Percentiles rank a stretch among this genome's conserved stretches.
Conservation (phyloP, 2,797 vertebrate species). For the Neostethus bicornis region DNA sequence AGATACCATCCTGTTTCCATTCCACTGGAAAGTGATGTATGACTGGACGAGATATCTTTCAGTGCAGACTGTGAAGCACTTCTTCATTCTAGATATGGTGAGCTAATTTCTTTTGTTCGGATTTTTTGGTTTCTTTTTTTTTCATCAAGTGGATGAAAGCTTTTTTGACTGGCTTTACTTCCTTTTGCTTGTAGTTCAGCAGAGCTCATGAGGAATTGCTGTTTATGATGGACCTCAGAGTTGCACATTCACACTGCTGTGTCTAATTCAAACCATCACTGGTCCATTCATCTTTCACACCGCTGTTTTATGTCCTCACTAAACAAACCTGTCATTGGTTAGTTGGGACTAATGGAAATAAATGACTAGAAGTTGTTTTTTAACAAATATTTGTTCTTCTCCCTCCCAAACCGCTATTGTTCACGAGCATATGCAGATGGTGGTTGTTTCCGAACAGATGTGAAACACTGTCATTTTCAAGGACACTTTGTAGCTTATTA, state of each 20-base stretch:
- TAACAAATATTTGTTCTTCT: conserved; percentile 51
- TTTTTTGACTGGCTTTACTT: conserved; percentile 26
- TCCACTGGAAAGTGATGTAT: conserved; percentile 46
- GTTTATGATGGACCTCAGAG: conserved; percentile 19
- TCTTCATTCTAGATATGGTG: conserved; percentile 36
- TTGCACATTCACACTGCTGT: conserved; percentile 25
- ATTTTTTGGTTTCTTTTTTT: conserved; percentile 14
- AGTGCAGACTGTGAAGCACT: conserved; percentile 19
- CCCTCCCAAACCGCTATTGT: conserved; percentile 48
- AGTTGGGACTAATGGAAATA: conserved; percentile 33
- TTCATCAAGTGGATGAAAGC: conserved; percentile 17
- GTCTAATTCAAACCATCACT: conserved; percentile 1
- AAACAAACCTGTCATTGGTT: conserved; percentile 9
- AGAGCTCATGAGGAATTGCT: conserved; percentile 26
- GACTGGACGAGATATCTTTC: conserved; percentile 26
- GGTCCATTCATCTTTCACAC: neutral
- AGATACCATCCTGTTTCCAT: conserved; percentile 55
- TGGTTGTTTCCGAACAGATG: conserved; percentile 68
- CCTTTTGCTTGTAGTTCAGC: conserved; percentile 33
- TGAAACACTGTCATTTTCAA: conserved; percentile 62
- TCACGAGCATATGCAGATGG: conserved; percentile 64
- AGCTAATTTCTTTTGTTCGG: neutral
- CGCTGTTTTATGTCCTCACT: neutral
- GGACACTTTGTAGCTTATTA: conserved; percentile 63
- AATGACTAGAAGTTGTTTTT: conserved; percentile 26